phyloP scores from a whole-genome alignment of 1,140 invertebrate species.

The Holotrichia oblita region DNA sequence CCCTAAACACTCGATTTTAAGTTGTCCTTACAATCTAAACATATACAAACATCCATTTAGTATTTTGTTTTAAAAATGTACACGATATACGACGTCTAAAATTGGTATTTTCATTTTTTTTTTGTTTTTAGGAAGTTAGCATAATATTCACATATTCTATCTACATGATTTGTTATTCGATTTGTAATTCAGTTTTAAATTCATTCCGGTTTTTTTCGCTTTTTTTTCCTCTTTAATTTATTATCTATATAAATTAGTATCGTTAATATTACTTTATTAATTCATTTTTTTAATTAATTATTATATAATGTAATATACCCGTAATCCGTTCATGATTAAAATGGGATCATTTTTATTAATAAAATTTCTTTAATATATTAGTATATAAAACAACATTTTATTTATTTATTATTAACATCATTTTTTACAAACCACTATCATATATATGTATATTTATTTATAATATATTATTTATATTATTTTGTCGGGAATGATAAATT shows the following conservation, averaged over 20 bases:
- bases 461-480: constrained; percentile 34
- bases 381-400: constrained; percentile 41
- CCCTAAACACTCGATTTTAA: background rate
- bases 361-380: constrained; percentile 38
- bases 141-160: constrained; percentile 7
- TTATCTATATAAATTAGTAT: constrained; percentile 30
- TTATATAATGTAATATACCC: constrained; percentile 20
- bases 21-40: constrained; percentile 30
- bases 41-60: constrained; percentile 32
- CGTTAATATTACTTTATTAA: constrained; percentile 7
- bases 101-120: constrained; percentile 13
- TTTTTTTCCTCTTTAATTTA: constrained; percentile 23
- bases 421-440: constrained; percentile 33
- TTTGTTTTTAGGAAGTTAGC: constrained; percentile 22
- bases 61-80: constrained; percentile 34
- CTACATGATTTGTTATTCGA: background rate
- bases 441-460: constrained; percentile 41
- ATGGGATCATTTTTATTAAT: constrained; percentile 37
- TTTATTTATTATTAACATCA: constrained; percentile 42
- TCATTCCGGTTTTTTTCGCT: constrained; percentile 18
- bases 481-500: constrained; percentile 34
- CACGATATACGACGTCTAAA: constrained; percentile 25
- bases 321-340: constrained; percentile 35
- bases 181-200: constrained; percentile 13
- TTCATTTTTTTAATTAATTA: constrained; percentile 16